phyloP scores from a whole-genome alignment of 2,888 invertebrate genomes.

The Lycaena phlaeas region DNA sequence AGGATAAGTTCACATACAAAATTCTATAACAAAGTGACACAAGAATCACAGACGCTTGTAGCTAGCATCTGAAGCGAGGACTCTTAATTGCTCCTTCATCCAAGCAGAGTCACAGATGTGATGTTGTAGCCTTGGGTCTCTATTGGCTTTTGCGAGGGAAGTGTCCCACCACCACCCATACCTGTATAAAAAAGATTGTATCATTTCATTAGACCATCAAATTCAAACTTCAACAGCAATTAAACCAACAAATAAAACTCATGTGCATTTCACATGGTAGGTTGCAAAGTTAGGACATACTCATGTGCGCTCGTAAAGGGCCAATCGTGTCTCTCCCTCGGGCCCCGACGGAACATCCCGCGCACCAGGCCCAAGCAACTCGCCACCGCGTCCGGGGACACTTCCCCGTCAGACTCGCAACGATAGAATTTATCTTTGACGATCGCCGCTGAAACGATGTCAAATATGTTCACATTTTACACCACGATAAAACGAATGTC shows the following conservation, averaged over 20 bases:
- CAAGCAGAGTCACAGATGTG: conserved; percentile 60
- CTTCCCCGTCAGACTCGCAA: conserved; percentile 22
- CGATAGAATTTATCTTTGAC: conserved; percentile 45
- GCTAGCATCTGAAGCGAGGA: conserved; percentile 41
- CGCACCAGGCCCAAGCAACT: conserved; percentile 27
- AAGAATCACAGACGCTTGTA: conserved; percentile 27
- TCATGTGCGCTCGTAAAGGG: conserved; percentile 38
- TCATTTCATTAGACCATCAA: neutral
- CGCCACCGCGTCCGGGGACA: conserved; percentile 13
- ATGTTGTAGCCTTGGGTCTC: conserved; percentile 42
- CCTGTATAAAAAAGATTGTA: conserved; percentile 30
- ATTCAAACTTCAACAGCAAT: no score
- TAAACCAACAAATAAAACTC: no score
- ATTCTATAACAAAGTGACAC: no score
- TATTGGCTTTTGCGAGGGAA: conserved; percentile 15
- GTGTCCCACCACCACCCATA: conserved; percentile 45
- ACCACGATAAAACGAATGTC: no score
- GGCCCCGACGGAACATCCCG: conserved; percentile 33
- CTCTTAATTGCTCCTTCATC: conserved; percentile 47
- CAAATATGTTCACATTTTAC: no score
- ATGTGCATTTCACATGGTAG: no score
- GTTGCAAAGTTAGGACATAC: no score
- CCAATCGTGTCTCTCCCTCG: conserved; percentile 27
- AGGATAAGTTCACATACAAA: no score
- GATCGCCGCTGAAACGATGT: conserved; percentile 34